A percentile compares a stretch with the other conserved stretches of the same genome.
Conservation (phyloP, 2,888 invertebrate genomes). For the Cheilosia vulpina region DNA sequence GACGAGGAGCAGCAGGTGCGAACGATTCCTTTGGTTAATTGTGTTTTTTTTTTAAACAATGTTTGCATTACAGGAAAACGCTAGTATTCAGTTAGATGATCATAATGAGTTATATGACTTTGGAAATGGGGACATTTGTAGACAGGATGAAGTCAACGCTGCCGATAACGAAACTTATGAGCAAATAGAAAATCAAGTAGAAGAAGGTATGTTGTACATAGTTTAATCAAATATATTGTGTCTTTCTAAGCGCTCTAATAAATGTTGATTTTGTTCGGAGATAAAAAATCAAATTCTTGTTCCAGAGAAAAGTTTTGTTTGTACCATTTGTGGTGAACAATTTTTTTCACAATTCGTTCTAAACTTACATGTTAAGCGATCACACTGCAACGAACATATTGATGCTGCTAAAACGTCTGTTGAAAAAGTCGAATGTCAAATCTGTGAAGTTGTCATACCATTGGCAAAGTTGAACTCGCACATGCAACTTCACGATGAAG, state of each 20-base stretch:
- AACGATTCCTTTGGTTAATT: background rate
- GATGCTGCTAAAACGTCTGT: constrained; percentile 4
- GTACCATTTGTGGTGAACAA: constrained; percentile 64
- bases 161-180: background rate
- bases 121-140: constrained; percentile 15
- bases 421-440: constrained; percentile 61
- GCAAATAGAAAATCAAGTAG: constrained; percentile 13
- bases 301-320: constrained; percentile 61
- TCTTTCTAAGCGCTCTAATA: too few species aligned
- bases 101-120: background rate
- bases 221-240: background rate
- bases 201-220: constrained; percentile 43
- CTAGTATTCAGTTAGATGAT: background rate
- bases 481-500: constrained; percentile 59
- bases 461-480: constrained; percentile 31
- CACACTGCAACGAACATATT: constrained; percentile 9
- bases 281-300: background rate
- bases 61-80: constrained; percentile 20
- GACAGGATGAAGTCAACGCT: background rate
- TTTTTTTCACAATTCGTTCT: constrained; percentile 67
- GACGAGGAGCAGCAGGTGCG: constrained; percentile 41
- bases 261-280: background rate
- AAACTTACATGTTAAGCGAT: constrained; percentile 60
- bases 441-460: constrained; percentile 53
- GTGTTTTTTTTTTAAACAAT: background rate